These are phyloP conservation scores for Speoplatyrhinus poulsoni DNA, from an alignment of 2,113 vertebrate species.

Conservation along the genomic window DNA sequence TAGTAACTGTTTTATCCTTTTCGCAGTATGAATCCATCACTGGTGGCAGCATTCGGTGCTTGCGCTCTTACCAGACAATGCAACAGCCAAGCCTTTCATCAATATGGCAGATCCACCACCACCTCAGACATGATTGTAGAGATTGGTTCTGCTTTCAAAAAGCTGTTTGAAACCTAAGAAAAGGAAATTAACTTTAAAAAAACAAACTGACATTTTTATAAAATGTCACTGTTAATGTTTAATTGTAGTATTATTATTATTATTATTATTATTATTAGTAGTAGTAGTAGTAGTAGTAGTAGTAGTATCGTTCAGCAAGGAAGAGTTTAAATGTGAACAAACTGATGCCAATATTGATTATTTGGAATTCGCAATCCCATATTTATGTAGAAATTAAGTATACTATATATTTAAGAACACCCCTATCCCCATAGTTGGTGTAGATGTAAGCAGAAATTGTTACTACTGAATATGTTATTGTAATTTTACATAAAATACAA, in stretches of 20 bases:
- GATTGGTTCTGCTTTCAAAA: conserved; percentile 88
- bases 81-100: conserved; percentile 91
- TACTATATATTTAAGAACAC: background rate
- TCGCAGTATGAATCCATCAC: conserved; percentile 80
- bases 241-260: too few relatives aligned
- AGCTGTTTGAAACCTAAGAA: conserved; percentile 88
- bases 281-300: too few relatives aligned
- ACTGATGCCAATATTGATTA: too few relatives aligned
- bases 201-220: too few relatives aligned
- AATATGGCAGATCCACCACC: conserved; percentile 87
- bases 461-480: too few relatives aligned
- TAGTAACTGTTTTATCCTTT: background rate
- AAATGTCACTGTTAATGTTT: background rate
- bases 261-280: too few relatives aligned
- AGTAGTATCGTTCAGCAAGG: background rate
- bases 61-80: conserved; percentile 89
- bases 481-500: too few relatives aligned
- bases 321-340: too few relatives aligned
- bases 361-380: too few relatives aligned
- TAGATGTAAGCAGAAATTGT: too few relatives aligned
- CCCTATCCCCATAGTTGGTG: too few relatives aligned
- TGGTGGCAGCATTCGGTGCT: conserved; percentile 91
- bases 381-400: background rate
- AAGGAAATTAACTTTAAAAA: too few relatives aligned
- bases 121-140: conserved; percentile 94